Evolutionary conservation across 53 echinoderm and acorn worm genomes (phyloP).

Genomic region (Paracentrotus lividus): DNA sequence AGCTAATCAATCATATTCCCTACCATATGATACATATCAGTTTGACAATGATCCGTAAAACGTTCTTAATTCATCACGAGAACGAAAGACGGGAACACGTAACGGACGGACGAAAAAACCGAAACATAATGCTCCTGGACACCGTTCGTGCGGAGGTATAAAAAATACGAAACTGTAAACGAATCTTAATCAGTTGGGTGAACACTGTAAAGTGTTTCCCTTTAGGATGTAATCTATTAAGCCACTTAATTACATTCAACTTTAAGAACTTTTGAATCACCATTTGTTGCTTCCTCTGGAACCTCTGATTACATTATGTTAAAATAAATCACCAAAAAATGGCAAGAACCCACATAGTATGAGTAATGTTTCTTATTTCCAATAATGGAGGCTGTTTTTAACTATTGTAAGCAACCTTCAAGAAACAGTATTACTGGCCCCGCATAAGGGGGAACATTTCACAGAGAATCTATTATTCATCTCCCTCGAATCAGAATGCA

Average conservation of each 20-base stretch:
- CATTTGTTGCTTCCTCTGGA: no score
- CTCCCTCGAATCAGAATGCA: background rate
- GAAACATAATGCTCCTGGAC: no score
- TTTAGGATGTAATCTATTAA: background rate
- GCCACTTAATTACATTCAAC: background rate
- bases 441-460: background rate
- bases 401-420: background rate
- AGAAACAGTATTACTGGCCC: background rate
- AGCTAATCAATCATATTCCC: no score
- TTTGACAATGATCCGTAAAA: no score
- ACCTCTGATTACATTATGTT: no score
- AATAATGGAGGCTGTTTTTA: background rate
- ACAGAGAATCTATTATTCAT: background rate
- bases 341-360: background rate
- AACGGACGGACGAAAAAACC: no score
- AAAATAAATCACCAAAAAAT: background rate
- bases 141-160: no score
- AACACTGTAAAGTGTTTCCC: background rate
- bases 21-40: no score
- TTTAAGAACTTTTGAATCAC: background rate
- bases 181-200: no score
- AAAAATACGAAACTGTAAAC: no score
- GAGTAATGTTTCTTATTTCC: conserved; percentile 33
- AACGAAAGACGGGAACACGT: no score
- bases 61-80: no score